phyloP scores from a whole-genome alignment of 2,113 vertebrate genomes.

The Thomomys bottae region DNA sequence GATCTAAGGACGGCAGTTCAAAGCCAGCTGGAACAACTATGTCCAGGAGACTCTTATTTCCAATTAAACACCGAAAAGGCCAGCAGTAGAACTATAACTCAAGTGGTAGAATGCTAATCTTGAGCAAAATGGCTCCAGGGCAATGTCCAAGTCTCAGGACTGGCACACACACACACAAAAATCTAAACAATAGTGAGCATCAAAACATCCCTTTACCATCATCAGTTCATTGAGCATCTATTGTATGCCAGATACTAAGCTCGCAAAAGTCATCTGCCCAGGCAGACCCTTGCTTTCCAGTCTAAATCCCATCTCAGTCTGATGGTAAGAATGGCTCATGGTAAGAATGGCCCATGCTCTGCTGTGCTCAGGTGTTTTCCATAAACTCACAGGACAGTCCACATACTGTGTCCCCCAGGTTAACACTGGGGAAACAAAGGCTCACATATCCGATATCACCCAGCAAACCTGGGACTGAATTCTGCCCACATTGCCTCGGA shows the following conservation, averaged over 20 bases:
- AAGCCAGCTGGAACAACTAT: too few relatives aligned
- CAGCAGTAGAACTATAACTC: too few relatives aligned
- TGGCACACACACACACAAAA: too few relatives aligned
- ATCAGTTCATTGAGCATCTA: conserved; percentile 34
- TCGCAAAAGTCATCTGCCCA: not conserved
- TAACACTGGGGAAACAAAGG: too few relatives aligned
- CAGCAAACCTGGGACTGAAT: not conserved
- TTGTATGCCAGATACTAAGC: not conserved
- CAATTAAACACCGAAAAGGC: too few relatives aligned
- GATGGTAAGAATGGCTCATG: not conserved
- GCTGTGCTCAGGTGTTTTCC: not conserved
- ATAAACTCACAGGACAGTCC: not conserved
- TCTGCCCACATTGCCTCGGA: not conserved
- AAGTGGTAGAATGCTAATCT: too few relatives aligned
- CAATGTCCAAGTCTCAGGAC: too few relatives aligned
- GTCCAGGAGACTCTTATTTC: too few relatives aligned
- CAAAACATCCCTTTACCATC: conserved; percentile 1
- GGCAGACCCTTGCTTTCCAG: conserved; percentile 3
- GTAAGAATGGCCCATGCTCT: not conserved
- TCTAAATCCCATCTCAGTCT: not conserved
- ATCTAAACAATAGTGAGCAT: not conserved
- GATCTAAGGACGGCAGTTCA: too few relatives aligned
- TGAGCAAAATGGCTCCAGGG: too few relatives aligned
- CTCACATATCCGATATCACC: not conserved
- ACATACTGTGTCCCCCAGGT: not conserved